phyloP scores from a whole-genome alignment of 1,140 invertebrate genomes.

The Argopecten irradians region DNA sequence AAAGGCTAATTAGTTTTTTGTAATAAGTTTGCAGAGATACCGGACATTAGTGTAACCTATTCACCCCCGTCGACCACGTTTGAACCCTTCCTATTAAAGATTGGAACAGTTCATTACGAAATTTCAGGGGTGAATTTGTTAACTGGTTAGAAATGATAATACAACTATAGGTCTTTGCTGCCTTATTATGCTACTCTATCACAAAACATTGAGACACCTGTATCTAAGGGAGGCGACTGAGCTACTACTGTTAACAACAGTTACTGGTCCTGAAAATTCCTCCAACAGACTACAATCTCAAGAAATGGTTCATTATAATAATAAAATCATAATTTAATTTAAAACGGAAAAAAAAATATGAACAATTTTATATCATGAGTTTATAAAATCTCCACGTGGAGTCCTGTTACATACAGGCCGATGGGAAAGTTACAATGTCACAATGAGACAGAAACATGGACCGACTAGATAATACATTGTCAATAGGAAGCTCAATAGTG shows the following conservation, averaged over 20 bases:
- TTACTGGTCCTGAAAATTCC: not conserved
- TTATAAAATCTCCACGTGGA: not conserved
- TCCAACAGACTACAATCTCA: not conserved
- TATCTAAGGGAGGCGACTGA: not conserved
- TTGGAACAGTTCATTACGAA: too few species aligned
- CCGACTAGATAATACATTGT: not conserved
- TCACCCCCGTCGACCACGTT: too few species aligned
- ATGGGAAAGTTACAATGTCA: not conserved
- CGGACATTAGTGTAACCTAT: too few species aligned
- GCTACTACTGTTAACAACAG: not conserved
- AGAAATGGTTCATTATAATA: not conserved
- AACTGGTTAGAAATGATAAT: too few species aligned
- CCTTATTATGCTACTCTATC: slow-evolving; percentile 3
- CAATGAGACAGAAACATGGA: not conserved
- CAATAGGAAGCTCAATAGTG: not conserved
- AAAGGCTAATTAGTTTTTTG: too few species aligned
- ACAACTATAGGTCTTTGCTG: too few species aligned
- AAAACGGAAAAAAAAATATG: not conserved
- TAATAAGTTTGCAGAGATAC: too few species aligned
- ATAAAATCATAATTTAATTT: not conserved
- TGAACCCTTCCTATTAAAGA: too few species aligned
- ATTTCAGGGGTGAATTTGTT: too few species aligned
- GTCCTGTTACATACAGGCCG: not conserved
- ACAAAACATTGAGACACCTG: not conserved
- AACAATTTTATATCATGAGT: not conserved